Percentiles rank a stretch among this genome's conserved stretches.
Evolutionary conservation across 2,797 vertebrate genomes (phyloP).

Genomic region (Heterohyrax brucei): DNA sequence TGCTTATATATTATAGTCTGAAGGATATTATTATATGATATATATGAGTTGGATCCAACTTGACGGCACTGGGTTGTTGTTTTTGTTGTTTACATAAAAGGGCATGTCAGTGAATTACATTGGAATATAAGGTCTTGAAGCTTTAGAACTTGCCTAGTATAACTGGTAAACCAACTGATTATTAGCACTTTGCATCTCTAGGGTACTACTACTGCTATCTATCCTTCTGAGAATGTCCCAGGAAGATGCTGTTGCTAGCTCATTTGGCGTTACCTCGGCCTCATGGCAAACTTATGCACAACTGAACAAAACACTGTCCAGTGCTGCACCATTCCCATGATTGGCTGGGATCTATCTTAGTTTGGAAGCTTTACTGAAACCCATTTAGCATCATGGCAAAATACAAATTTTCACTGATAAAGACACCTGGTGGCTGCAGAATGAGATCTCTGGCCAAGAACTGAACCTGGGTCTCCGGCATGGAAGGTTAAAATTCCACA

Average conservation of each 20-base stretch:
- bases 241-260: not conserved
- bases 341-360: not conserved
- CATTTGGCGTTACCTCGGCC: not conserved
- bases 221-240: not conserved
- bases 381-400: not conserved
- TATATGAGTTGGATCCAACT: no score
- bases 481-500: not conserved
- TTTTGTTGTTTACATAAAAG: not conserved
- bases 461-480: not conserved
- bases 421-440: not conserved
- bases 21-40: not conserved
- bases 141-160: not conserved
- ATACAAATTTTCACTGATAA: not conserved
- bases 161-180: not conserved
- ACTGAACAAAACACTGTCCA: not conserved
- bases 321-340: not conserved
- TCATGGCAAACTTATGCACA: not conserved
- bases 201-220: not conserved
- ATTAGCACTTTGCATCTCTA: not conserved
- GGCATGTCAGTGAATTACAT: not conserved
- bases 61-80: no score
- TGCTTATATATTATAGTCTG: constrained; percentile 32
- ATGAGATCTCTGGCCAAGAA: not conserved
- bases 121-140: not conserved
- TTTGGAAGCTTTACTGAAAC: not conserved